These are phyloP conservation scores for Plecotus auritus DNA, from an alignment of 2,113 vertebrate species.

Conservation along the genomic window DNA sequence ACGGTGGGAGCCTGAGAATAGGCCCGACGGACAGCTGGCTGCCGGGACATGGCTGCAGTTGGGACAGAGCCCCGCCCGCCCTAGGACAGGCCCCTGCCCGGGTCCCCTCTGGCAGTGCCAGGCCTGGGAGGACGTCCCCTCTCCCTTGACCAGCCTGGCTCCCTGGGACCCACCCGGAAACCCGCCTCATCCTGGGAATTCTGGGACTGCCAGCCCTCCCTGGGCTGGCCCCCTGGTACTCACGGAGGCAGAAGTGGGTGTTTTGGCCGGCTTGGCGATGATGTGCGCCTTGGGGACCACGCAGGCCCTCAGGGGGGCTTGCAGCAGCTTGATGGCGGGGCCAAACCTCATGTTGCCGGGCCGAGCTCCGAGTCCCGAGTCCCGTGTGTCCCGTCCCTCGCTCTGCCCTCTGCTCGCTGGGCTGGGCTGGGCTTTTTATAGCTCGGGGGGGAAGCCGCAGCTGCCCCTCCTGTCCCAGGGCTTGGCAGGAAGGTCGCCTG, in stretches of 20 bases:
- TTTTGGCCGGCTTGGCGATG: constrained; percentile 10
- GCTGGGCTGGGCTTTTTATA: constrained; percentile 29
- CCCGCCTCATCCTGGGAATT: background rate
- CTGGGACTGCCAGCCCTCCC: background rate
- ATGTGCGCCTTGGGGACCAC: background rate
- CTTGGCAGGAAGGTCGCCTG: background rate
- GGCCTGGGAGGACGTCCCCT: background rate
- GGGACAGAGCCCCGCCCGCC: background rate
- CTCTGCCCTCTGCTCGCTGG: background rate
- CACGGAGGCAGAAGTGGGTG: constrained; percentile 12
- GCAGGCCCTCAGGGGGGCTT: background rate
- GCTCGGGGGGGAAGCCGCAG: background rate
- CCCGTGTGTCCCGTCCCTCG: background rate
- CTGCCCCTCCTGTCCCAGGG: constrained; percentile 23
- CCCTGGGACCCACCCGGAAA: background rate
- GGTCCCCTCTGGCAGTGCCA: rapidly evolving
- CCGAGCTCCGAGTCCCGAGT: rapidly evolving
- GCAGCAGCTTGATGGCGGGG: constrained; percentile 63
- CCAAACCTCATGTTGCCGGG: constrained; percentile 62
- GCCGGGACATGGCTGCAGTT: background rate
- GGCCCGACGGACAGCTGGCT: rapidly evolving
- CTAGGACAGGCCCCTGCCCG: background rate
- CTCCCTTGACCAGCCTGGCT: background rate
- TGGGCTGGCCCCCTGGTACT: constrained; percentile 4
- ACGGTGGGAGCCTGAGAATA: background rate